Evolutionary conservation across 1,140 invertebrate genomes (phyloP), one percentile per base, ranked within the genome.

Genomic region (Oreohelix idahoensis): DNA sequence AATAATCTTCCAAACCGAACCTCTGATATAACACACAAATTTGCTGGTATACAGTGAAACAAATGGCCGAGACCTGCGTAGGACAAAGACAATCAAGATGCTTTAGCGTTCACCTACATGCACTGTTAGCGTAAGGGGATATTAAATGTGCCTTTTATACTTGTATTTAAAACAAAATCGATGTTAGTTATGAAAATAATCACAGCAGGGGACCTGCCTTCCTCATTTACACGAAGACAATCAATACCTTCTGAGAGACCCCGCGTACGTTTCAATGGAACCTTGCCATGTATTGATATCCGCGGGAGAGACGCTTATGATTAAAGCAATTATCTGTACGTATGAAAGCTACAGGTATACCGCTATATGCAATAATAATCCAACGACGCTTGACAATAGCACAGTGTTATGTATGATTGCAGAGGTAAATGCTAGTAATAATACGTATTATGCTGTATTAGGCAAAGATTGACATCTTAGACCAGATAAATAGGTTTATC

Each of bases 111-210:
- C 32, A 4, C 4, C 29, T 11, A 17, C 63, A 32, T 17, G n/a
- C 29, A 66, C 29, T 32, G 29, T 35, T 66, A 66, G 29, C 17
- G 29, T 32, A 66, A 66, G 63, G 29, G 63, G 63, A 66, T 66
- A 66, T 66, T 66, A 66, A 66, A 66, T 66, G n/a, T 35, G 29
- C n/a, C 63, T 66, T 66, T 66, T 66, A 66, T 66, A 32, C 29
- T 13, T 32, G 63, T 17, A 32, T 66, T 66, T 66, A 58, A 5
- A 66, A 66, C 63, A 32, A 10, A 35, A 66, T 66, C 63, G 20
- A 66, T 66, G 63, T 1, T 35, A 66, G 63, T 66, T 66, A 66
- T 66, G 63, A 35, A 29, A 66, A 66, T 66, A 35, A 66, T 32
- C 63, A 5, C 63, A 11, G 53, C 26, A 45, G 53, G 29, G 29